These are phyloP conservation scores for Cherax quadricarinatus DNA, from an alignment of 1,140 invertebrate genomes.

Conservation along the genomic window DNA sequence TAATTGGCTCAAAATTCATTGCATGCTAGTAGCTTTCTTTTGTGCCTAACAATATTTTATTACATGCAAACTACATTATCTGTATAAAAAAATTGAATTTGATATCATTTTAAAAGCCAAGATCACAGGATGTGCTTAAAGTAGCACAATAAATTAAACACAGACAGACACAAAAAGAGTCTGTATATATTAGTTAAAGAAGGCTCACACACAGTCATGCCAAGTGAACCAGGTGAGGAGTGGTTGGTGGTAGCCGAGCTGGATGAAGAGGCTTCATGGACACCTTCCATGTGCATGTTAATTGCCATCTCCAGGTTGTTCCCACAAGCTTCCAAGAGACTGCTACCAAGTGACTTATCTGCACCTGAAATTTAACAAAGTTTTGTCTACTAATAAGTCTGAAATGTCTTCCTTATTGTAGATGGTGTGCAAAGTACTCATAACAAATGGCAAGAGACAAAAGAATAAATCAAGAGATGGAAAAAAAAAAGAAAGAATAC, in stretches of 20 bases:
- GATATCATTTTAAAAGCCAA: too few relatives aligned
- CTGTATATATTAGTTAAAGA: not conserved
- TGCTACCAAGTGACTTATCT: slow-evolving; percentile 41
- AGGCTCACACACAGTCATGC: not conserved
- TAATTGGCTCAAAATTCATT: too few relatives aligned
- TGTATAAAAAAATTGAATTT: too few relatives aligned
- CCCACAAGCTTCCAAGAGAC: slow-evolving; percentile 79
- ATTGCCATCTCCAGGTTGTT: slow-evolving; percentile 80
- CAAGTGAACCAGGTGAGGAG: not conserved
- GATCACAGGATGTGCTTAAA: too few relatives aligned
- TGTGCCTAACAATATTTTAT: too few relatives aligned
- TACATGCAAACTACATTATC: too few relatives aligned
- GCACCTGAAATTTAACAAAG: slow-evolving; percentile 53
- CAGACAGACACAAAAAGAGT: too few relatives aligned
- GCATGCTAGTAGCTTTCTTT: too few relatives aligned
- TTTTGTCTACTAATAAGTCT: slow-evolving; percentile 1
- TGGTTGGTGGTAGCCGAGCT: not conserved
- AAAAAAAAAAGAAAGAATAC: not conserved
- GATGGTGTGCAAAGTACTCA: not conserved
- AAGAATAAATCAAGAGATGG: not conserved
- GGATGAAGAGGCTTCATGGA: slow-evolving; percentile 76
- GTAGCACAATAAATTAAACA: too few relatives aligned
- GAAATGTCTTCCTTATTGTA: not conserved
- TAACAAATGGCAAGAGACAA: not conserved
- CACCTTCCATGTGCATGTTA: slow-evolving; percentile 80